phyloP scores from a whole-genome alignment of 2,888 invertebrate species.

The Eupithecia pulchellata region DNA sequence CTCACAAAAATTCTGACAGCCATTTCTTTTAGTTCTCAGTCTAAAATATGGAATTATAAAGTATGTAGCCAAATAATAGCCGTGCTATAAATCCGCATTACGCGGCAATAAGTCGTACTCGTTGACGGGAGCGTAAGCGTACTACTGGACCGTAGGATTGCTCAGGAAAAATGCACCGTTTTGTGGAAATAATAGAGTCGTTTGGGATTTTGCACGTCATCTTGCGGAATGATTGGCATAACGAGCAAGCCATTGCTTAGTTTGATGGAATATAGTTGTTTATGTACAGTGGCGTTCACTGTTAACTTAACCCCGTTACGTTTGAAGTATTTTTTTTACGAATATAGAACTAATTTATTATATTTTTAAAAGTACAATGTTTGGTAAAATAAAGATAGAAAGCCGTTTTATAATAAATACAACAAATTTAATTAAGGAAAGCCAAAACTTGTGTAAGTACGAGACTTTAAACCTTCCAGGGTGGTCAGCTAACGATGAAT shows the following conservation, averaged over 20 bases:
- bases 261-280: neutral
- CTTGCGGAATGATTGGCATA: conserved; percentile 6
- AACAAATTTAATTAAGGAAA: too few species aligned
- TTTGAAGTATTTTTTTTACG: too few species aligned
- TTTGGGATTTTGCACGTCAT: conserved; percentile 24
- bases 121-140: conserved; percentile 35
- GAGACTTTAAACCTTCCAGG: too few species aligned
- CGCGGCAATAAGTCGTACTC: conserved; percentile 44
- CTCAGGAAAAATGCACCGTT: conserved; percentile 26
- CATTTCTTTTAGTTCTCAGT: neutral
- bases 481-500: too few species aligned
- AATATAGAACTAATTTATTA: too few species aligned
- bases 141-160: neutral
- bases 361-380: too few species aligned
- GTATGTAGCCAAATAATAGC: conserved; percentile 37
- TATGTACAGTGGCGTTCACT: neutral
- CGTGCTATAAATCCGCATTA: conserved; percentile 48
- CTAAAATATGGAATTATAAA: conserved; percentile 33
- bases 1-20: neutral
- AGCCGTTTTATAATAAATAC: too few species aligned
- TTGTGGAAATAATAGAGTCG: conserved; percentile 25
- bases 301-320: too few species aligned
- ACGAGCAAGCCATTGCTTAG: neutral
- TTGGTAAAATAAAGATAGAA: too few species aligned
- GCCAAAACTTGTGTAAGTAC: too few species aligned